Evolutionary conservation across 1,140 invertebrate genomes (phyloP).

Genomic region (Drosophila biarmipes): DNA sequence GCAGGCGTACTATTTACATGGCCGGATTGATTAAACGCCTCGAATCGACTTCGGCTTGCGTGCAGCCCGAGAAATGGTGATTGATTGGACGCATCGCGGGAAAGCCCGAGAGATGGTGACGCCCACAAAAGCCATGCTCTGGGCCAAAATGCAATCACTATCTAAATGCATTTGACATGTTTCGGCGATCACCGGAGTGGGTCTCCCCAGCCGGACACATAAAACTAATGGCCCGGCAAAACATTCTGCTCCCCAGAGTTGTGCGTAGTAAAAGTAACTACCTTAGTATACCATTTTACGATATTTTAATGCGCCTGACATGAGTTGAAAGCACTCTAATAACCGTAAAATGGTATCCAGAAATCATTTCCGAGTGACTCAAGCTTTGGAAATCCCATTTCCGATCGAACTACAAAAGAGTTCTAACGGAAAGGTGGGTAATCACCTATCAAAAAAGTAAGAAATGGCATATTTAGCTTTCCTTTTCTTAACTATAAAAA

Average conservation of each 20-base stretch:
- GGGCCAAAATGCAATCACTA: constrained; percentile 46
- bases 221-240: constrained; percentile 67
- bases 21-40: constrained; percentile 39
- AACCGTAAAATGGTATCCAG: constrained; percentile 59
- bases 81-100: constrained; percentile 53
- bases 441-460: neutral
- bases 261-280: constrained; percentile 49
- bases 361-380: constrained; percentile 56
- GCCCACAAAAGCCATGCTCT: constrained; percentile 24
- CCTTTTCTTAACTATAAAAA: neutral
- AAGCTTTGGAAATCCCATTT: constrained; percentile 23
- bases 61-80: constrained; percentile 43
- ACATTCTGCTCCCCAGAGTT: constrained; percentile 12
- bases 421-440: neutral
- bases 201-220: constrained; percentile 19
- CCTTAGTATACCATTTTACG: constrained; percentile 54
- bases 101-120: constrained; percentile 55
- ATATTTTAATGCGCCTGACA: constrained; percentile 67
- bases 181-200: constrained; percentile 39
- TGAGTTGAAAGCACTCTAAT: constrained; percentile 56
- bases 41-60: constrained; percentile 32
- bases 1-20: constrained; percentile 26
- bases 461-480: neutral
- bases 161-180: constrained; percentile 79
- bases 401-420: constrained; percentile 39